Evolutionary conservation across 2,888 invertebrate genomes (phyloP), one percentile per base, ranked within the genome.

Genomic region (Agrochola circellaris): DNA sequence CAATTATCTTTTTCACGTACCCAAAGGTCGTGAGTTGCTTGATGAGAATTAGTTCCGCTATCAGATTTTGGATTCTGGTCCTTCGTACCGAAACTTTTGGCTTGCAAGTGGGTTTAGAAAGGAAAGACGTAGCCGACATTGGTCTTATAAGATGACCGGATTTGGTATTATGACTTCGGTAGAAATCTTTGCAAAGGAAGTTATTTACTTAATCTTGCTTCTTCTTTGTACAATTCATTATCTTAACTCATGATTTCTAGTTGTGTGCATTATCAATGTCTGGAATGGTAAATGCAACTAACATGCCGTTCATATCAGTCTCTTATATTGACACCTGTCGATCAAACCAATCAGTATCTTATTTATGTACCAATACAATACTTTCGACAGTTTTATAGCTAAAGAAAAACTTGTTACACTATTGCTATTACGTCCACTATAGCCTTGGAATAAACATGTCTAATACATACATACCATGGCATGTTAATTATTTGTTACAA

Each of bases 11-110:
- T 87, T 86, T 85, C 88, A 86, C 82, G 85, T 54, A 70, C 64
- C 23, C 73, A 78, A 90, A 92, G 91, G 91, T 92, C 91, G 88
- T 86, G 88, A 85, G 79, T 75, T 78, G 79, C 86, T 79, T 88
- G 87, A 89, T 89, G 89, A 89, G 87, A 83, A 89, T 87, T 81
- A 78, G 89, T 91, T 91, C 89, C 89, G 90, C 88, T 71, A 79
- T 75, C 62, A 79, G 54, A 75, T 82, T 82, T 75, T 58, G 56
- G 54, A 70, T 85, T 62, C 62, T 85, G 66, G 66, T 75, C 85
- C 72, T 84, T 75, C 56, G 45, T 13, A 23, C 30, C 62, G 38
- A 56, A 74, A 54, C 30, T 38, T 45, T 69, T 58, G 23, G 51
- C 26, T 17, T 23, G 30, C 2, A 34, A 4, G 30, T 79, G 20